Base-by-base conservation (phyloP, 2,888 invertebrate genomes). In the Autographa pulchrina region DNA sequence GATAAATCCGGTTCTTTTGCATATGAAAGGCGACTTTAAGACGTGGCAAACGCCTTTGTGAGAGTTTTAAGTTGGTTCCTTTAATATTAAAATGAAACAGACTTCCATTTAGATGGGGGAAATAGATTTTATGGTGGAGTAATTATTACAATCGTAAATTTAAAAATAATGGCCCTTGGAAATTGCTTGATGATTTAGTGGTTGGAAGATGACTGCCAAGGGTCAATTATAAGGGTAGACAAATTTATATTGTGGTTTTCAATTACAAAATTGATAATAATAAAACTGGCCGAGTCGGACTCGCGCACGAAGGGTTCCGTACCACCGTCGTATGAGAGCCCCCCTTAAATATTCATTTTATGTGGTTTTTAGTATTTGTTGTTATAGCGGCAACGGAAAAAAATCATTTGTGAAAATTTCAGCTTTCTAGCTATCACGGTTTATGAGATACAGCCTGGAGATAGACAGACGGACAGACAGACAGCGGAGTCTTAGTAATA, bases 1-100 rank as follows among this genome's bases (percentile, higher is more conserved):
- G 78, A 84, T 83, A 82, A 67, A 84, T 78, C 80, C 74, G 75
- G 84, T 78, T 82, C 75, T 73, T 83, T 83, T 80, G 84, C 84
- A 83, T 83, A 84, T 84, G 84, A 83, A 83, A 83, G 77, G 84
- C 54, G 71, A 69, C 73, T 83, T 82, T 78, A 69, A 80, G 72
- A 84, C 78, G 70, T 67, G 65, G 67, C 77, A 80, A 74, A 76
- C 61, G 72, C 65, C 72, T 67, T 84, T 82, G 82, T 84, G 41
- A 61, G 64, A 67, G 63, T 73, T 80, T 67, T 65, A 71, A 77
- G 70, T 74, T 77, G 76, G 70, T 75, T 83, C 69, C 64, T 82
- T 82, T 80, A 67, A 73, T 74, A 78, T 78, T 84, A 74, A 75
- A 84, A 84, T 78, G 74, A 75, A 73, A 82, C 56, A 78, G 67